A percentile compares a stretch with the other conserved stretches of the same genome.
Conservation (phyloP, 2,888 invertebrate species). For the Sphaerolaimus hirsutus region DNA sequence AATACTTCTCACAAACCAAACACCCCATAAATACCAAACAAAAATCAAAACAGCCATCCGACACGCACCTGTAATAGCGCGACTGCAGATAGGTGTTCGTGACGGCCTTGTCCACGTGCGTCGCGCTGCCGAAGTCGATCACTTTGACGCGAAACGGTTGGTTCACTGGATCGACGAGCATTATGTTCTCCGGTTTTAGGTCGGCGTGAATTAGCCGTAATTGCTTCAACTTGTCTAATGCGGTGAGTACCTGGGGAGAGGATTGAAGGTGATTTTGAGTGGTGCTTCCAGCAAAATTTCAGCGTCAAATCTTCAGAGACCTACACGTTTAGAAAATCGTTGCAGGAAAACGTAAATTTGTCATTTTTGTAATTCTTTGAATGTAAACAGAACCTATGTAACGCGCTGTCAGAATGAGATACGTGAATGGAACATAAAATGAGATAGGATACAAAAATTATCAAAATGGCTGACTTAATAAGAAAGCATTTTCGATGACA, state of each 20-base stretch:
- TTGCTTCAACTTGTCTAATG: slow-evolving; percentile 57
- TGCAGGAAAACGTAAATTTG: no score
- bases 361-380: no score
- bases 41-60: not conserved
- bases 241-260: slow-evolving; percentile 46
- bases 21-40: not conserved
- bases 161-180: slow-evolving; percentile 90
- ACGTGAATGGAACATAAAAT: no score
- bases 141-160: slow-evolving; percentile 97
- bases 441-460: no score
- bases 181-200: slow-evolving; percentile 97
- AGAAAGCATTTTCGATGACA: no score
- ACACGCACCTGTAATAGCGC: slow-evolving; percentile 58
- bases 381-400: no score
- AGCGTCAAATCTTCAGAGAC: no score
- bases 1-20: not conserved
- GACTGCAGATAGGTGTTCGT: slow-evolving; percentile 98
- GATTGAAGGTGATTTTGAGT: no score
- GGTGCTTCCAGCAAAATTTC: not conserved
- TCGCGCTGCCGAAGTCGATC: slow-evolving; percentile 97
- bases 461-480: no score
- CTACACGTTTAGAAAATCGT: no score
- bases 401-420: no score
- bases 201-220: slow-evolving; percentile 97
- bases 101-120: slow-evolving; percentile 94